Conservation (phyloP, 2,888 invertebrate genomes). For the Willowsia nigromaculata region DNA sequence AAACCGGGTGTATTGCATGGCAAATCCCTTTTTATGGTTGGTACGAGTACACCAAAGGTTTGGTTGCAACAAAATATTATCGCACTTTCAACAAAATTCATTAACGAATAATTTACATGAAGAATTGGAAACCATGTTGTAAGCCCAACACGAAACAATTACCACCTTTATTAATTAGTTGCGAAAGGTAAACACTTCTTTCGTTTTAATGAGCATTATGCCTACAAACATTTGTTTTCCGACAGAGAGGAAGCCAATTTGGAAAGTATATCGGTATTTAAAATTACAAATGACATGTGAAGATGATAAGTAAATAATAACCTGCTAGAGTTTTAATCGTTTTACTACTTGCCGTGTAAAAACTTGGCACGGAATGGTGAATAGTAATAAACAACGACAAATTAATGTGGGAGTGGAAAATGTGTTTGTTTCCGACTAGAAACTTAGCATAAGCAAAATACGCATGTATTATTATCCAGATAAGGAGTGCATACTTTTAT, state of each 20-base stretch:
- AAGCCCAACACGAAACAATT: no score
- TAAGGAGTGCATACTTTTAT: background rate
- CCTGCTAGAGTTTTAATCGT: background rate
- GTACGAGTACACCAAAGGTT: no score
- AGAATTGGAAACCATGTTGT: no score
- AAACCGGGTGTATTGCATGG: no score
- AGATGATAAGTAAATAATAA: background rate
- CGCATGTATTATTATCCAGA: conserved; percentile 9
- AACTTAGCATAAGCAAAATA: background rate
- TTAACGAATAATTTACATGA: no score
- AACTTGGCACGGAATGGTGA: background rate
- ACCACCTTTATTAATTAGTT: no score
- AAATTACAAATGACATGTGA: background rate
- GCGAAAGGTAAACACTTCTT: background rate
- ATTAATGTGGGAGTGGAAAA: conserved; percentile 25
- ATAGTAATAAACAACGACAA: background rate
- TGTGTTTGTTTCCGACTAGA: background rate
- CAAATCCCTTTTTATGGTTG: no score
- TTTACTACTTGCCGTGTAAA: background rate
- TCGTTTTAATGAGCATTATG: background rate
- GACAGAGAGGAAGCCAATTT: background rate
- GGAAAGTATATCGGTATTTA: background rate
- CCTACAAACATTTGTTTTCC: background rate
- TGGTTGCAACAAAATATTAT: no score
- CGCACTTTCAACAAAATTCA: no score